These are phyloP conservation scores for Bothrops jararaca DNA, from an alignment of 2,113 vertebrate species.

Conservation along the genomic window DNA sequence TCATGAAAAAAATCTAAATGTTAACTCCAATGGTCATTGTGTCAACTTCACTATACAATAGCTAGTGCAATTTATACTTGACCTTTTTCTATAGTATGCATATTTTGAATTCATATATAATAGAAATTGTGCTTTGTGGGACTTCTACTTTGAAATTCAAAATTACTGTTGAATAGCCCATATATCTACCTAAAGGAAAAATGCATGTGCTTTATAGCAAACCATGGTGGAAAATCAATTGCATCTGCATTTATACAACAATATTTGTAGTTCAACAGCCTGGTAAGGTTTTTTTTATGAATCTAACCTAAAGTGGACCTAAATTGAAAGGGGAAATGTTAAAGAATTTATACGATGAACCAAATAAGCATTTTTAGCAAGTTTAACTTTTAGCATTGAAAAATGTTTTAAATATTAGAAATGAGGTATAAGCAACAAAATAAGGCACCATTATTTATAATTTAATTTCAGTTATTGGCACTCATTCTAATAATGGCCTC, in stretches of 20 bases:
- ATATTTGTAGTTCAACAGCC: neutral
- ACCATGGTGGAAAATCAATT: neutral
- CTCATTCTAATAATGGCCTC: slow-evolving; percentile 60
- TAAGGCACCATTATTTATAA: slow-evolving; percentile 77
- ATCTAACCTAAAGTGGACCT: slow-evolving; percentile 12
- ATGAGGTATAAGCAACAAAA: slow-evolving; percentile 70
- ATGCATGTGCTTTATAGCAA: neutral
- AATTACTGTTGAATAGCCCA: neutral
- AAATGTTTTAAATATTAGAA: slow-evolving; percentile 62
- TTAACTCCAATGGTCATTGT: neutral
- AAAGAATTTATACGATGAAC: slow-evolving; percentile 21
- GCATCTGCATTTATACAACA: slow-evolving; percentile 19
- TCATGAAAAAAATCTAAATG: neutral
- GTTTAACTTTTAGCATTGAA: slow-evolving; percentile 20
- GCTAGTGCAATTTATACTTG: slow-evolving; percentile 30
- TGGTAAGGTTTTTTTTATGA: slow-evolving; percentile 1
- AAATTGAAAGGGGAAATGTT: slow-evolving; percentile 25
- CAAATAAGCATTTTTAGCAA: slow-evolving; percentile 7
- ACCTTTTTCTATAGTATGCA: slow-evolving; percentile 4
- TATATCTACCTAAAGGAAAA: neutral
- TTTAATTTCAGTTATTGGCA: slow-evolving; percentile 69
- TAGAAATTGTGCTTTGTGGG: neutral
- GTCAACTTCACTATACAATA: neutral
- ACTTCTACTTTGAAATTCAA: slow-evolving; percentile 11
- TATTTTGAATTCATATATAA: neutral